These are phyloP conservation scores for Neoascia interrupta DNA, from an alignment of 2,888 invertebrate species.

Conservation along the genomic window DNA sequence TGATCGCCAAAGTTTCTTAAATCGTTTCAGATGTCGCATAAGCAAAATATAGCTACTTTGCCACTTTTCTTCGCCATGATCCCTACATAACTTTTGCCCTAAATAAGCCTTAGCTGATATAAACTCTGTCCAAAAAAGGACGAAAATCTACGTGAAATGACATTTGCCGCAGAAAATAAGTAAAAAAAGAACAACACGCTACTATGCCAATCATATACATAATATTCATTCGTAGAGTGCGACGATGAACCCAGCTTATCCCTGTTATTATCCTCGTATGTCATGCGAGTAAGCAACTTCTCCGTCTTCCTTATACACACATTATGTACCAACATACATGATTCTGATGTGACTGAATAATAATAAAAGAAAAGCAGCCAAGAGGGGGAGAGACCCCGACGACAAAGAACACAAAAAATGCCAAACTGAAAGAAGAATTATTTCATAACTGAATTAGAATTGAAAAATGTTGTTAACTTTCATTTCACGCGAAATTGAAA, in stretches of 20 bases:
- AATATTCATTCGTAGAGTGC: conserved; percentile 59
- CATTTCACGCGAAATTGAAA: conserved; percentile 64
- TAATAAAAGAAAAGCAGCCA: conserved; percentile 15
- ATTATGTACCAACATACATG: neutral
- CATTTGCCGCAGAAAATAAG: neutral
- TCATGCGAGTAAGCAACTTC: conserved; percentile 52
- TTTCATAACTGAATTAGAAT: conserved; percentile 69
- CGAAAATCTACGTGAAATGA: no score
- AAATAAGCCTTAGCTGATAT: no score
- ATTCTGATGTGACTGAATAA: conserved; percentile 50
- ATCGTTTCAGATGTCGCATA: no score
- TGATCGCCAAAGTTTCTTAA: no score
- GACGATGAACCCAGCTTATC: conserved; percentile 67
- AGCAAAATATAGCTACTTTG: no score
- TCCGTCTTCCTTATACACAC: conserved; percentile 1
- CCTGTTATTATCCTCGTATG: conserved; percentile 63
- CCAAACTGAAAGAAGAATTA: conserved; percentile 39
- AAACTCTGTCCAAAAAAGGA: no score
- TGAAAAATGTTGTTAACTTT: conserved; percentile 69
- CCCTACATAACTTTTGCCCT: no score
- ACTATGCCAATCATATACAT: conserved; percentile 42
- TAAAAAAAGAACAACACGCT: conserved; percentile 16
- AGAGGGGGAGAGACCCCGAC: neutral
- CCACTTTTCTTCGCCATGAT: no score
- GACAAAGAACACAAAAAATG: neutral